Base-by-base conservation (phyloP, 2,888 invertebrate species). In the Sinelater perroti region DNA sequence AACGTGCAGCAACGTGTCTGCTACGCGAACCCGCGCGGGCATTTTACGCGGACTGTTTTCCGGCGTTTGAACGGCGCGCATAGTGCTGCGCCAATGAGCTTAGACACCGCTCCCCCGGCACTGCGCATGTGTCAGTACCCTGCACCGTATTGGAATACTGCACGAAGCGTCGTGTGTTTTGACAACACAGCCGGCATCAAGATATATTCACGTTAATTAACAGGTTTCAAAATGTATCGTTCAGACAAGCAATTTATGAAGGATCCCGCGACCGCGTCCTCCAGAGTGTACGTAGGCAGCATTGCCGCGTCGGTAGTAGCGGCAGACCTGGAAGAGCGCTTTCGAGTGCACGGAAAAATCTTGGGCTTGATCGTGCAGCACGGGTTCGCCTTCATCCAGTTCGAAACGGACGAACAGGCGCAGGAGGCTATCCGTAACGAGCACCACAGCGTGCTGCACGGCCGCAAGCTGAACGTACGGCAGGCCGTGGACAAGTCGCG, bases 321-420 rank as follows among this genome's bases (percentile, higher is more conserved):
- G 46, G 79, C 81, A 51, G 85, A 86, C 67, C 72, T 95, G 10
- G 91, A 91, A 67, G 87, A 88, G 28, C 88, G 90, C 71, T 94
- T 93, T 72, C 81, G 83, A 60, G 81, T 82, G 20, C 91, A 89
- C 73, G 95, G 94, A 0, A 82, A 82, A 58, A 85, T 92, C 33
- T 70, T 82, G 59, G 91, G 89, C 1, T 83, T 91, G 0, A 74
- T 87, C n/a, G 79, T 89, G 13, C 90, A 90, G 68, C 83, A 87
- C 64, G 90, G 91, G 46, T 95, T 92, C 77, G 94, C 91, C 11
- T 95, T 95, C 77, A 88, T 95, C 1, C 95, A 95, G 72, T 95
- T 87, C 76, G 89, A 89, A 58, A 82, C 82, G 14, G 92, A 92
- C 66, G 78, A 82, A 1, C 84, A 88, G 68, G 95, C 93, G 0